These are phyloP conservation scores for Pristionchus japonicus DNA, from an alignment of 2,888 invertebrate species.

Conservation along the genomic window DNA sequence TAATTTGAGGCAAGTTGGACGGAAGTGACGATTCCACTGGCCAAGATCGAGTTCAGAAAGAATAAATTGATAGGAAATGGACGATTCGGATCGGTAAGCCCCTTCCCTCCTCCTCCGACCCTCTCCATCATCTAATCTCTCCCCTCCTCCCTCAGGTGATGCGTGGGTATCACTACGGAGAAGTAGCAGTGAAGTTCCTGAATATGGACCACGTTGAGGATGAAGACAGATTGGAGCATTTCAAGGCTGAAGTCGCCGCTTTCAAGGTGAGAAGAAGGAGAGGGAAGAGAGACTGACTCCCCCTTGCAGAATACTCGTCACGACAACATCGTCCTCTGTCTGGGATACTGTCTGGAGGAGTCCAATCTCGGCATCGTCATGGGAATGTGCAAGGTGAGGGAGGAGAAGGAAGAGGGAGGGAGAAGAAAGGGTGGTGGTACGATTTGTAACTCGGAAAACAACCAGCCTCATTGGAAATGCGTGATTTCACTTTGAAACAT, in stretches of 20 bases:
- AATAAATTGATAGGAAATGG: conserved; percentile 67
- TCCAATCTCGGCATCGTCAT: conserved; percentile 94
- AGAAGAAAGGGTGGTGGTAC: too few relatives aligned
- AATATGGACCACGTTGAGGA: conserved; percentile 87
- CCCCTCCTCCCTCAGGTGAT: conserved; percentile 85
- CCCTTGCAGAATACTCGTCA: conserved; percentile 94
- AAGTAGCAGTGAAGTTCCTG: conserved; percentile 94
- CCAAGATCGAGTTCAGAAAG: conserved; percentile 61
- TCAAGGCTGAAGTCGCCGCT: conserved; percentile 92
- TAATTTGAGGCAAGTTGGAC: conserved; percentile 61
- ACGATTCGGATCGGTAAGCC: conserved; percentile 71
- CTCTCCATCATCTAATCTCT: not conserved
- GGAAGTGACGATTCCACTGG: conserved; percentile 64
- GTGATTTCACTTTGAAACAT: too few relatives aligned
- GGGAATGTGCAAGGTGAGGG: conserved; percentile 88
- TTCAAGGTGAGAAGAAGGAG: conserved; percentile 80
- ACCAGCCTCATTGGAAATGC: too few relatives aligned
- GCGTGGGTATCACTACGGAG: conserved; percentile 81
- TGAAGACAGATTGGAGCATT: conserved; percentile 90
- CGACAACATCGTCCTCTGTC: conserved; percentile 97
- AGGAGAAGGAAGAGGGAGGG: not conserved
- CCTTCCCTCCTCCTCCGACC: not conserved
- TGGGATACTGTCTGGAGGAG: conserved; percentile 99
- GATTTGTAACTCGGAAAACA: too few relatives aligned
- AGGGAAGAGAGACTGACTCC: not conserved